Conservation (phyloP, 2,888 invertebrate genomes). For the Automeris io region DNA sequence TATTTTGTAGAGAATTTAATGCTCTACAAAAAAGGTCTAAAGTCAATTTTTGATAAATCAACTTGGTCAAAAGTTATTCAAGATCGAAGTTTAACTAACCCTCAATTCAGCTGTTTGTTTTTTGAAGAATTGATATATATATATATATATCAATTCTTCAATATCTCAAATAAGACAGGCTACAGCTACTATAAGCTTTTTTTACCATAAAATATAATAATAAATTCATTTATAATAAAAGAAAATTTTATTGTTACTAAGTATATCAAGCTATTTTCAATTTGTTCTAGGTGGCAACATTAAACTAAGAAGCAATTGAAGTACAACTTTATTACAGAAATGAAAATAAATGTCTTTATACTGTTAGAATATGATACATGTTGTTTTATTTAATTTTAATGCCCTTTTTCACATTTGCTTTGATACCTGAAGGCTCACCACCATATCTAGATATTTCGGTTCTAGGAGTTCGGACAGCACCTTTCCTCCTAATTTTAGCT, state of each 20-base stretch:
- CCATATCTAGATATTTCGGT: constrained; percentile 89
- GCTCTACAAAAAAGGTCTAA: no score
- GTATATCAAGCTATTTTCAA: no score
- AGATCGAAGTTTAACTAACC: no score
- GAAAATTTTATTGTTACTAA: no score
- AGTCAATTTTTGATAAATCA: no score
- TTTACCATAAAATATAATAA: no score
- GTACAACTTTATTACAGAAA: constrained; percentile 39
- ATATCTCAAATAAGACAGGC: no score
- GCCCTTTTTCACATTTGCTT: constrained; percentile 91
- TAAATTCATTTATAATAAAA: no score
- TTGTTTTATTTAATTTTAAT: constrained; percentile 85
- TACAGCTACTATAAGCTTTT: no score
- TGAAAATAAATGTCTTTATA: constrained; percentile 28
- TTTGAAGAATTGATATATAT: constrained; percentile 7
- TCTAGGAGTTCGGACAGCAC: constrained; percentile 91
- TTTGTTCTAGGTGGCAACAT: constrained; percentile 70
- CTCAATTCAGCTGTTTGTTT: no score
- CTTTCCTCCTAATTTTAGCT: constrained; percentile 94
- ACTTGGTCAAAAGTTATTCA: no score
- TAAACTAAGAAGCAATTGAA: constrained; percentile 22
- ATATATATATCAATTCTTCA: constrained; percentile 9
- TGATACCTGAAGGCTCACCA: constrained; percentile 97
- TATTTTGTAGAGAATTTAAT: no score
- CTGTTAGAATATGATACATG: constrained; percentile 24